Conservation (phyloP, 2,888 invertebrate genomes). For the Trachelus stipa region DNA sequence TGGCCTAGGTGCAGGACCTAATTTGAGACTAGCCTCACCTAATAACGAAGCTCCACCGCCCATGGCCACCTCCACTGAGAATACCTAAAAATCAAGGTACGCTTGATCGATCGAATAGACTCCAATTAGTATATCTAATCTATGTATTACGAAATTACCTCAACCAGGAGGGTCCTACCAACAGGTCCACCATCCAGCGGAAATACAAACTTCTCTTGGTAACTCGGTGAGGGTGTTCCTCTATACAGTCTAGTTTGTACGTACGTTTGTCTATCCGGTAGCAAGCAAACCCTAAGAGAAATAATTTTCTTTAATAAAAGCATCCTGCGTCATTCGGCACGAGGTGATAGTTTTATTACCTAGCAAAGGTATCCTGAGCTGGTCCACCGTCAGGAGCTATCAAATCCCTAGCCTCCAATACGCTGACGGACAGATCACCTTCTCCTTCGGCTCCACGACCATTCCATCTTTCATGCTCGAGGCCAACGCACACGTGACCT, state of each 20-base stretch:
- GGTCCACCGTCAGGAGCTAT: conserved; percentile 72
- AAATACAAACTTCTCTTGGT: conserved; percentile 81
- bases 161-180: conserved; percentile 55
- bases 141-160: conserved; percentile 41
- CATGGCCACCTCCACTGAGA: conserved; percentile 48
- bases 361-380: conserved; percentile 79
- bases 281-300: conserved; percentile 72
- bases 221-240: conserved; percentile 78
- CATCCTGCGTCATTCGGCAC: background rate
- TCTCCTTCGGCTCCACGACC: conserved; percentile 70
- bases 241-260: conserved; percentile 79
- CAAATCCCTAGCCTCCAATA: conserved; percentile 82
- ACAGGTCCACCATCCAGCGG: conserved; percentile 60
- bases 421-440: conserved; percentile 75
- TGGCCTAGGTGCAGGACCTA: conserved; percentile 68
- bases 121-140: background rate
- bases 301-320: background rate
- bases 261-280: conserved; percentile 77
- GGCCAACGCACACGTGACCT: conserved; percentile 80
- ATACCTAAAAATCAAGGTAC: conserved; percentile 45
- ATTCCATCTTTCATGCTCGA: conserved; percentile 82
- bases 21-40: conserved; percentile 56
- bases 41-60: conserved; percentile 50
- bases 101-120: background rate
- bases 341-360: conserved; percentile 32